Percentiles rank a stretch among this genome's conserved stretches.
phyloP scores from a whole-genome alignment of 2,113 vertebrate species.

The Scomber colias region DNA sequence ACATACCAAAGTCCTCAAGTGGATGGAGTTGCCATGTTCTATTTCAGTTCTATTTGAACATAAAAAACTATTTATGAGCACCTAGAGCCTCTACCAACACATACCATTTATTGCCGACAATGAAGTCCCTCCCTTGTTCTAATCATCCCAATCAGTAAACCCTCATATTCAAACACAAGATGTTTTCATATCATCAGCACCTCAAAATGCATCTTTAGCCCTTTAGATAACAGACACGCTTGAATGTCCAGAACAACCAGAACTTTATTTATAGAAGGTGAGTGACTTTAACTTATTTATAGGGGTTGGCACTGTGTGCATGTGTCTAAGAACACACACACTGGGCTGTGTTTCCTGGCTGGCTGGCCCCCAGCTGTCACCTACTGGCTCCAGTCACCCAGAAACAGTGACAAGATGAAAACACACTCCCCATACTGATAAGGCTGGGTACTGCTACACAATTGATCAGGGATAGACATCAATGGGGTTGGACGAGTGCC shows the following conservation, averaged over 20 bases:
- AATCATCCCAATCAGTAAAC: background rate
- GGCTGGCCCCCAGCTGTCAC: slow-evolving; percentile 63
- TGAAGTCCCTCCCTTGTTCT: background rate
- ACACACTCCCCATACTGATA: slow-evolving; percentile 31
- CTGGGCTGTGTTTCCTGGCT: slow-evolving; percentile 53
- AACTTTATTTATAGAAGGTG: slow-evolving; percentile 68
- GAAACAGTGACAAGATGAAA: slow-evolving; percentile 53
- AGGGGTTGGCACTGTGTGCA: slow-evolving; percentile 47
- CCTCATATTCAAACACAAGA: background rate
- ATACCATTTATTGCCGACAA: background rate
- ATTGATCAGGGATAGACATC: background rate
- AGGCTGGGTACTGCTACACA: slow-evolving; percentile 6
- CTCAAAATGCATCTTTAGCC: slow-evolving; percentile 26
- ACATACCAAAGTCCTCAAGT: slow-evolving; percentile 36
- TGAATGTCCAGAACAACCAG: slow-evolving; percentile 40
- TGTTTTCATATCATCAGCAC: background rate
- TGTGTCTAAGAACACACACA: slow-evolving; percentile 25
- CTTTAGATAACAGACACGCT: slow-evolving; percentile 23
- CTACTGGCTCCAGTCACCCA: slow-evolving; percentile 56
- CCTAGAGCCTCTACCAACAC: background rate
- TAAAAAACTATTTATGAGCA: background rate
- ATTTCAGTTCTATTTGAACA: background rate
- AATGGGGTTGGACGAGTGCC: background rate
- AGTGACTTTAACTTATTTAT: slow-evolving; percentile 76
- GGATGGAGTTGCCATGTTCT: slow-evolving; percentile 9